Percentiles rank a stretch among this genome's conserved stretches.
Conservation (phyloP, 2,797 vertebrate genomes). For the Gila robusta region DNA sequence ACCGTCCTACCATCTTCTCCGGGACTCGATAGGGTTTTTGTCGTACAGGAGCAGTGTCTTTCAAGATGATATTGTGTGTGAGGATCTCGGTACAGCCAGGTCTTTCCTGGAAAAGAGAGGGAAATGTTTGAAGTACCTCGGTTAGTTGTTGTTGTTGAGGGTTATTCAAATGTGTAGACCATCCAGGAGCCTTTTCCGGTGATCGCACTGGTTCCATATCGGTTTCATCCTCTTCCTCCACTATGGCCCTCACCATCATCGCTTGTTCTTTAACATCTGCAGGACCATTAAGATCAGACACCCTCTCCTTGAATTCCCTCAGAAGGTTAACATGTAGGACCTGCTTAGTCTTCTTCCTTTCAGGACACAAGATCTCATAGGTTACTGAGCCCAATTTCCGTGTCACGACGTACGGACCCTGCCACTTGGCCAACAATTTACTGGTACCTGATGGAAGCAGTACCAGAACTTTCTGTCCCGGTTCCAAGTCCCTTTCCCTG, state of each 20-base stretch:
- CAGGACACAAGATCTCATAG: conserved; percentile 6
- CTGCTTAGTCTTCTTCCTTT: neutral
- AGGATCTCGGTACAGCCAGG: neutral
- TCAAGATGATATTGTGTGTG: neutral
- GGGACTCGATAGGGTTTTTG: neutral
- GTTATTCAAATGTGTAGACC: neutral
- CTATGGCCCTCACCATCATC: neutral
- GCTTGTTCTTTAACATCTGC: neutral
- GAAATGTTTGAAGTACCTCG: neutral
- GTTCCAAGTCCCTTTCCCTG: neutral
- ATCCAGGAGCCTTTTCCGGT: neutral
- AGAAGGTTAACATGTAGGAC: conserved; percentile 16
- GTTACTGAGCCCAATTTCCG: conserved; percentile 3
- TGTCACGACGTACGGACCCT: conserved; percentile 8
- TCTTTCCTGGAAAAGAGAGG: neutral
- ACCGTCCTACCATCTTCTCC: neutral
- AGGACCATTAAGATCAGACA: neutral
- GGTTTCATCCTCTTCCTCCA: neutral
- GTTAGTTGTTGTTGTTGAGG: neutral
- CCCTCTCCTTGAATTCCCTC: neutral
- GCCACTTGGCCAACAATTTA: conserved; percentile 19
- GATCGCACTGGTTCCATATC: neutral
- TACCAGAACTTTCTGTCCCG: neutral
- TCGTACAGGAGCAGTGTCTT: neutral
- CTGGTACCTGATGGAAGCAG: neutral